phyloP scores from a whole-genome alignment of 2,113 vertebrate species.

The Sturnus vulgaris region DNA sequence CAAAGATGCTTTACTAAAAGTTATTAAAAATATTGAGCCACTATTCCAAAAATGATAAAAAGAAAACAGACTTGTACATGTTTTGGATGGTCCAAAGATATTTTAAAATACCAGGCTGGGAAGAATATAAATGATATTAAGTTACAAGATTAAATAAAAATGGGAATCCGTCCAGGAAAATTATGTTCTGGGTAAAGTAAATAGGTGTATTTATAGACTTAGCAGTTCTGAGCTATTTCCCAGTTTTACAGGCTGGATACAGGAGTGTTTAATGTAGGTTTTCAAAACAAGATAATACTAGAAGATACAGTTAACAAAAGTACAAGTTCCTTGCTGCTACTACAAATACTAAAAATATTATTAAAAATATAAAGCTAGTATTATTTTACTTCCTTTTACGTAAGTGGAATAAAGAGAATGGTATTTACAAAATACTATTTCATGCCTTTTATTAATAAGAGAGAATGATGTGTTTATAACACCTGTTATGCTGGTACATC shows the following conservation, averaged over 20 bases:
- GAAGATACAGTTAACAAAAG: constrained; percentile 11
- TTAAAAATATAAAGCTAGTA: not conserved
- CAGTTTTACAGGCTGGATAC: constrained; percentile 46
- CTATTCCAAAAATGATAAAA: not conserved
- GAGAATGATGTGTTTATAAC: not conserved
- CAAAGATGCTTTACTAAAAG: not conserved
- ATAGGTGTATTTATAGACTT: constrained; percentile 63
- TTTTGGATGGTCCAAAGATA: constrained; percentile 3
- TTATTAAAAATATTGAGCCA: not conserved
- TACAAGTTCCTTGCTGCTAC: not conserved
- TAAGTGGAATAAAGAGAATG: constrained; percentile 1
- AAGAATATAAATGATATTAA: constrained; percentile 59
- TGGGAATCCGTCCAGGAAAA: constrained; percentile 63
- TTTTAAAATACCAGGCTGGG: constrained; percentile 48
- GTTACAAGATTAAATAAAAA: constrained; percentile 59
- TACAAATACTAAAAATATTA: constrained; percentile 29
- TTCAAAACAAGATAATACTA: constrained; percentile 57
- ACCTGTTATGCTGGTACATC: not conserved
- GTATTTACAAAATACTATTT: not conserved
- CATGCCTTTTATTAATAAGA: not conserved
- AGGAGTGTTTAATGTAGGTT: constrained; percentile 48
- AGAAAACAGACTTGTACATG: not conserved
- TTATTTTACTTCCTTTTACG: constrained; percentile 33
- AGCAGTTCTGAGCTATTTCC: constrained; percentile 26
- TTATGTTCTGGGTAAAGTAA: constrained; percentile 56